Evolutionary conservation across 2,797 vertebrate genomes (phyloP), one percentile per base, ranked within the genome.

Genomic region (Fratercula arctica): DNA sequence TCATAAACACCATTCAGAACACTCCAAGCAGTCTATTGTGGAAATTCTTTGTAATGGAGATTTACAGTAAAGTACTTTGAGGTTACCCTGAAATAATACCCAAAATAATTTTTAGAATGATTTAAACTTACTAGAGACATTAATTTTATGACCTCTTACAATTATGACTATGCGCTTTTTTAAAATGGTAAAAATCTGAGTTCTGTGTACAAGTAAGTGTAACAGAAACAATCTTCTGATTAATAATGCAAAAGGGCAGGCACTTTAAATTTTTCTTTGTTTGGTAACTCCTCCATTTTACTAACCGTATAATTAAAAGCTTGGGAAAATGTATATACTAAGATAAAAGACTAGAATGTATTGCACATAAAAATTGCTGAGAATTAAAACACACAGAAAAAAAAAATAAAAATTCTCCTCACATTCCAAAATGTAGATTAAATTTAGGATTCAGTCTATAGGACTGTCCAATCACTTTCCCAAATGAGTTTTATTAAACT

Each of bases 391-490:
- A 89, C 67, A 96, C 33, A 94, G 89, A 93, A 60, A n/a, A 5
- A 50, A 25, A 17, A 63, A 3, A 33, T 1, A 68, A 7, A 14
- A 74, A 21, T 6, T 46, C 7, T 82, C 41, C 59, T 85, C 48
- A 78, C 63, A 95, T 33, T 88, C 12, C 51, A 86, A 77, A 93
- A 74, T 18, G 29, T 37, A 87, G 45, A 67, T 93, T 78, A 95
- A 93, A 96, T 93, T 83, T 90, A 61, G 88, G 50, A 37, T 78
- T 95, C 64, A 66, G 53, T 91, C 85, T 96, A 69, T 48, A 73
- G 50, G 57, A 90, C 86, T 61, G 56, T 14, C 46, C 63, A 85
- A 59, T 59, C 88, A 64, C 33, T 94, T 96, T 86, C 60, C 57
- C 31, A 84, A 31, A 94, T 68, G 29, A 70, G 5, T 93, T 87